Evolutionary conservation across 2,113 vertebrate genomes (phyloP).

Genomic region (Leucosticte australis): DNA sequence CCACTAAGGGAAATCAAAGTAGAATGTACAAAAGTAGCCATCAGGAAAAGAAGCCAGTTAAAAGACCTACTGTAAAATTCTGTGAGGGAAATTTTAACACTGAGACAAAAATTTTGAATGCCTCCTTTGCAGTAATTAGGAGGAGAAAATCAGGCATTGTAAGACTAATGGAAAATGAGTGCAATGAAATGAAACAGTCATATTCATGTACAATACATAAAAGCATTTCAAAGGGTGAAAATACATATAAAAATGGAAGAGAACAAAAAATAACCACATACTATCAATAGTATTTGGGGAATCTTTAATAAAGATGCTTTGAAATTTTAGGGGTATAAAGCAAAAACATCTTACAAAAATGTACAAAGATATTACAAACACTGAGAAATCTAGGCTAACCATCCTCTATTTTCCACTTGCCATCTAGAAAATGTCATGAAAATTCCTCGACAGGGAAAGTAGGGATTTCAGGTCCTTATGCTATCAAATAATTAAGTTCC

Average conservation of each 20-base stretch:
- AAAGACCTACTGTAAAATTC: constrained; percentile 48
- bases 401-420: not conserved
- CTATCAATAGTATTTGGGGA: not conserved
- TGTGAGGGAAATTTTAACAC: constrained; percentile 4
- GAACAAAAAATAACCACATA: constrained; percentile 1
- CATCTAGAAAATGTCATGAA: not conserved
- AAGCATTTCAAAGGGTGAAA: not conserved
- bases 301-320: not conserved
- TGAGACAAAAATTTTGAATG: constrained; percentile 56
- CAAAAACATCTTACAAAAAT: not conserved
- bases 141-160: constrained; percentile 23
- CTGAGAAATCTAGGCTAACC: not conserved
- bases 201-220: not conserved
- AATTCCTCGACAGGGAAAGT: not conserved
- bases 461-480: constrained; percentile 12
- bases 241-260: not conserved
- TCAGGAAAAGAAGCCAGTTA: constrained; percentile 31
- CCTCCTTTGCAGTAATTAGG: constrained; percentile 26
- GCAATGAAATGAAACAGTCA: constrained; percentile 45
- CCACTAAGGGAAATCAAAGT: constrained; percentile 20
- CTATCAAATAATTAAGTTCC: constrained; percentile 40
- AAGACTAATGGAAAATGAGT: constrained; percentile 34
- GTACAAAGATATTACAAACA: not conserved
- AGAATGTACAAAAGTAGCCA: not conserved
- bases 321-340: not conserved